Evolutionary conservation across 2,113 vertebrate genomes (phyloP).

Genomic region (Smithornis capensis): DNA sequence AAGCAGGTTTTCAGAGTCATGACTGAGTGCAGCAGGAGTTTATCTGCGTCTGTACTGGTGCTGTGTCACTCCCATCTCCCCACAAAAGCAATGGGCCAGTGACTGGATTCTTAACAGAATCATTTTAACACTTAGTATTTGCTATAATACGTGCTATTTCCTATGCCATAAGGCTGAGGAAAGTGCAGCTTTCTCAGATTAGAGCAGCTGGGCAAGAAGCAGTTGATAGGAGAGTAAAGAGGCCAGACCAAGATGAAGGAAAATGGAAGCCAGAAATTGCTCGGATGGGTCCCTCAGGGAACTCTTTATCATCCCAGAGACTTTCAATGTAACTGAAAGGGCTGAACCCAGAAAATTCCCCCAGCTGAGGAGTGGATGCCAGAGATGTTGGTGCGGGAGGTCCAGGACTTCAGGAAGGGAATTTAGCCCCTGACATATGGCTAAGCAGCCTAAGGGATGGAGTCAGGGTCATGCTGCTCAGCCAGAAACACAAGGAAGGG

Average conservation of each 20-base stretch:
- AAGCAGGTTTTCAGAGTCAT: background rate
- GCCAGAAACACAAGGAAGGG: background rate
- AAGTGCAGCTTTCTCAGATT: background rate
- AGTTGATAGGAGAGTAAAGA: background rate
- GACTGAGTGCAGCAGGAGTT: background rate
- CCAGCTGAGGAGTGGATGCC: rapidly evolving
- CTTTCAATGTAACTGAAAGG: background rate
- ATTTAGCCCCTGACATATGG: background rate
- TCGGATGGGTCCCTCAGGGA: background rate
- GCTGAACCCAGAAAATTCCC: background rate
- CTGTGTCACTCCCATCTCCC: background rate
- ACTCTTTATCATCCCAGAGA: background rate
- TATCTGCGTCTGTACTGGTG: background rate
- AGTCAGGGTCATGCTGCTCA: background rate
- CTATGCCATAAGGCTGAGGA: background rate
- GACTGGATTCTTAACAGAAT: background rate
- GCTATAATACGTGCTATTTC: background rate
- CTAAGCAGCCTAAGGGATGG: background rate
- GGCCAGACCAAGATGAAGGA: background rate
- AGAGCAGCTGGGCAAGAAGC: background rate
- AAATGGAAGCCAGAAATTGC: background rate
- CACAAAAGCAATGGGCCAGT: background rate
- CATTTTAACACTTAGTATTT: background rate
- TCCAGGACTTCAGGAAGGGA: background rate
- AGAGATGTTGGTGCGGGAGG: background rate